These are phyloP conservation scores for Acromyrmex echinatior DNA, from an alignment of 1,140 invertebrate genomes.

Conservation along the genomic window DNA sequence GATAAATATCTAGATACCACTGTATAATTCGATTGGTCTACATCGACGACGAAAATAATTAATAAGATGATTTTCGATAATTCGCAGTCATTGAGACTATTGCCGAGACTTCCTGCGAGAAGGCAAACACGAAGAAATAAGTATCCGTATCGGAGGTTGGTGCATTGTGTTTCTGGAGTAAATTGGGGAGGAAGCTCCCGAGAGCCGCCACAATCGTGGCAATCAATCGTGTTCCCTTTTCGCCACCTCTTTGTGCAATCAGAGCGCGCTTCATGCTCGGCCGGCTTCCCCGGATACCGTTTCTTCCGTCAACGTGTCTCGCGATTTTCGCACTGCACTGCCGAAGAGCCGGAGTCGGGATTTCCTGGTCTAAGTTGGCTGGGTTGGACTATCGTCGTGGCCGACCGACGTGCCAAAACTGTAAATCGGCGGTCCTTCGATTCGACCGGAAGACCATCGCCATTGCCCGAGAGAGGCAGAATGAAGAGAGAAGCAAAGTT, in stretches of 20 bases:
- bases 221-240: conserved; percentile 63
- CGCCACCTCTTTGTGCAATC: conserved; percentile 74
- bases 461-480: not conserved
- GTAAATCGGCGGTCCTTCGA: conserved; percentile 30
- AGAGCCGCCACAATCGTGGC: conserved; percentile 40
- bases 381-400: conserved; percentile 10
- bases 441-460: not conserved
- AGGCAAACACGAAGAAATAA: conserved; percentile 44
- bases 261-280: conserved; percentile 38
- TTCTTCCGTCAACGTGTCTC: conserved; percentile 33
- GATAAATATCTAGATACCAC: not conserved
- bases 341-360: conserved; percentile 9
- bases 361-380: conserved; percentile 1
- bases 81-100: not conserved
- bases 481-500: not conserved
- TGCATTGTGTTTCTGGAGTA: conserved; percentile 20
- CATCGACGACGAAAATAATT: not conserved
- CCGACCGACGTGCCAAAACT: conserved; percentile 62
- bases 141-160: conserved; percentile 3
- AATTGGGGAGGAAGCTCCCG: conserved; percentile 16
- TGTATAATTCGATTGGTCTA: not conserved
- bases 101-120: not conserved
- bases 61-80: not conserved
- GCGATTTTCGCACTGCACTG: not conserved
- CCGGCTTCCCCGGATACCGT: not conserved